Percentiles rank a stretch among this genome's conserved stretches.
phyloP scores from a whole-genome alignment of 2,888 invertebrate genomes.

The Trachelus troglodyta region DNA sequence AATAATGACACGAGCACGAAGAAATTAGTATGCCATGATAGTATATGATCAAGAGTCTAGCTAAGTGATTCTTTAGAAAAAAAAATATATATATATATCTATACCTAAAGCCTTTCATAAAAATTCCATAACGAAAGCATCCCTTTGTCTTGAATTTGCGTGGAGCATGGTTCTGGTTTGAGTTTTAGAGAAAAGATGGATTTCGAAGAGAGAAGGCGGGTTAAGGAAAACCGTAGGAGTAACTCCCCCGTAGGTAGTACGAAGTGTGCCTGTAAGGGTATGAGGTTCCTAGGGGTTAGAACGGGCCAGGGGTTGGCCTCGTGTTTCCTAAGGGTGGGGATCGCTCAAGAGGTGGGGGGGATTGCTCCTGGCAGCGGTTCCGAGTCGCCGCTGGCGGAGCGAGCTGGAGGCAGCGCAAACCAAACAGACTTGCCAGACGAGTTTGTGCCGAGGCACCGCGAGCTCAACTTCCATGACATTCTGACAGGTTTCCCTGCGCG shows the following conservation, averaged over 20 bases:
- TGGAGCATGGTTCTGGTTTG: neutral
- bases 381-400: slow-evolving; percentile 39
- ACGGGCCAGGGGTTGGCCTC: slow-evolving; percentile 62
- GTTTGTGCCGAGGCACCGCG: slow-evolving; percentile 59
- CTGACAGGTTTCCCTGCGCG: neutral
- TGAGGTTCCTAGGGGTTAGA: slow-evolving; percentile 42
- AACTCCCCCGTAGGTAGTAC: slow-evolving; percentile 49
- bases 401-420: slow-evolving; percentile 49
- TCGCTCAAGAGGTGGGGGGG: slow-evolving; percentile 31
- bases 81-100: neutral
- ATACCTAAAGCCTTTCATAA: neutral
- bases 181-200: slow-evolving; percentile 23
- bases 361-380: slow-evolving; percentile 34
- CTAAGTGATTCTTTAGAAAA: neutral
- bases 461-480: slow-evolving; percentile 24
- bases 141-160: neutral
- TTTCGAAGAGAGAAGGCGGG: slow-evolving; percentile 49
- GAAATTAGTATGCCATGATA: neutral
- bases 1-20: neutral
- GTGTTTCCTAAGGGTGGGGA: slow-evolving; percentile 46
- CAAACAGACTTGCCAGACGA: slow-evolving; percentile 59
- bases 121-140: neutral
- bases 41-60: neutral
- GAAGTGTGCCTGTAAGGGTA: slow-evolving; percentile 48
- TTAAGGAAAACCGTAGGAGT: slow-evolving; percentile 61